Conservation (phyloP, 2,797 vertebrate genomes). For the Hyperoplus lanceolatus region DNA sequence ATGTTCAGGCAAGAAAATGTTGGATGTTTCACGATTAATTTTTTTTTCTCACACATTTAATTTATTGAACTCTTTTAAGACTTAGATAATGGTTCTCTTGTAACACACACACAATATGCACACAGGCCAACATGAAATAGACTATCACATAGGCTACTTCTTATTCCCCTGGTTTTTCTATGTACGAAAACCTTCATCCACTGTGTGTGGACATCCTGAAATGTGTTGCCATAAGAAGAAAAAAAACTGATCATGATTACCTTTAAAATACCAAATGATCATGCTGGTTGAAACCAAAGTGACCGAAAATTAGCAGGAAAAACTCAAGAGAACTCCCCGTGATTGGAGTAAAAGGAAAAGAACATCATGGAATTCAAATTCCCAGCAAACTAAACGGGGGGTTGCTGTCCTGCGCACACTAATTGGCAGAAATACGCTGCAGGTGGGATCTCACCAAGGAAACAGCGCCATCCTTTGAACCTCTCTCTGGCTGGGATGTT, state of each 20-base stretch:
- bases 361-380: conserved; percentile 57
- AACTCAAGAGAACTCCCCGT: conserved; percentile 3
- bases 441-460: conserved; percentile 72
- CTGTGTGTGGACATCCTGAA: conserved; percentile 27
- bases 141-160: not conserved
- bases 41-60: not conserved
- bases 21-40: not conserved
- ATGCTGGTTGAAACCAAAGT: conserved; percentile 49
- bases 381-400: conserved; percentile 53
- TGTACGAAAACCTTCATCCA: conserved; percentile 1
- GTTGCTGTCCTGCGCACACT: conserved; percentile 59
- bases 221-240: conserved; percentile 7
- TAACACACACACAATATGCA: too few relatives aligned
- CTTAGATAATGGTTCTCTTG: too few relatives aligned
- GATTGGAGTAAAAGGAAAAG: conserved; percentile 38
- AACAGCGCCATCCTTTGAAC: conserved; percentile 72
- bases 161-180: not conserved
- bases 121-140: too few relatives aligned
- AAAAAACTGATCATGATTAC: conserved; percentile 44
- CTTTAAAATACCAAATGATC: conserved; percentile 30
- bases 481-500: conserved; percentile 59
- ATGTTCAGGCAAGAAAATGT: not conserved
- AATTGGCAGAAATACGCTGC: conserved; percentile 66
- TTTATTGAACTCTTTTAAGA: not conserved
- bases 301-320: conserved; percentile 45